These are phyloP conservation scores for Tetranychus cinnabarinus DNA, from an alignment of 1,140 invertebrate genomes.

Conservation along the genomic window DNA sequence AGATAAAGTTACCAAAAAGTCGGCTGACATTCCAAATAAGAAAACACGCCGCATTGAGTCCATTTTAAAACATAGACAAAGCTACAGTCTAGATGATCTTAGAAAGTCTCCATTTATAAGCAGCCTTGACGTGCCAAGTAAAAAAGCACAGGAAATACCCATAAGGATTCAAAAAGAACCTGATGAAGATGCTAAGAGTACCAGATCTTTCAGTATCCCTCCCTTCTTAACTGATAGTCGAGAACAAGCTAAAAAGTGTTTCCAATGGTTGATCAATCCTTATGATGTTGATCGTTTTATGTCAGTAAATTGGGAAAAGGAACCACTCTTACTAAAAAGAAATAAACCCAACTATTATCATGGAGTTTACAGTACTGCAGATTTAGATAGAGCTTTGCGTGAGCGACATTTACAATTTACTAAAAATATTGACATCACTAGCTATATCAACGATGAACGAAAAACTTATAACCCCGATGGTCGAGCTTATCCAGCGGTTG, in stretches of 20 bases:
- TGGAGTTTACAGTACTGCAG: slow-evolving; percentile 41
- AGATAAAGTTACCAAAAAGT: background rate
- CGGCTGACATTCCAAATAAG: background rate
- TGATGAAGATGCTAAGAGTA: background rate
- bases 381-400: slow-evolving; percentile 51
- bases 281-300: background rate
- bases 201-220: background rate
- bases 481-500: slow-evolving; percentile 36
- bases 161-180: background rate
- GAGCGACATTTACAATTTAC: slow-evolving; percentile 45
- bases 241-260: background rate
- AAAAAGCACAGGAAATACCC: background rate
- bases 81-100: background rate
- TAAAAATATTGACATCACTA: slow-evolving; percentile 73
- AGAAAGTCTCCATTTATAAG: background rate
- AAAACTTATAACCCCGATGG: slow-evolving; percentile 69
- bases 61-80: background rate
- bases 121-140: background rate
- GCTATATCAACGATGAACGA: slow-evolving; percentile 47
- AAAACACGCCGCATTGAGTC: background rate
- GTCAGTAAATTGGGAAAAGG: slow-evolving; percentile 43
- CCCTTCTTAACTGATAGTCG: background rate
- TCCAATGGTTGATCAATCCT: slow-evolving; percentile 3
- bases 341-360: slow-evolving; percentile 39
- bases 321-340: slow-evolving; percentile 44